Evolutionary conservation across 2,888 invertebrate genomes (phyloP).

Genomic region (Amphipyra berbera): DNA sequence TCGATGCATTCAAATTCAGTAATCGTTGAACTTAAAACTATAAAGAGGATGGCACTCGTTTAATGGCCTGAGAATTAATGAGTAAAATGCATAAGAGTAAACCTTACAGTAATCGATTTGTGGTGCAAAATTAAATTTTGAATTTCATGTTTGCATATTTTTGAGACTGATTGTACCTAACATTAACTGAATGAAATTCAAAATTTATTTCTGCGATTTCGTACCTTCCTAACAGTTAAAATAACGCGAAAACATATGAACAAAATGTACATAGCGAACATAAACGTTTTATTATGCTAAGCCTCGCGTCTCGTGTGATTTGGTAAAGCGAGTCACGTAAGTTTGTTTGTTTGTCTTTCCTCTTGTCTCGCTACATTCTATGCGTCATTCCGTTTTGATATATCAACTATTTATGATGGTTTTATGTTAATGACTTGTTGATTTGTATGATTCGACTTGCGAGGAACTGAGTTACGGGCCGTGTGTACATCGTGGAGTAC

Average conservation of each 20-base stretch:
- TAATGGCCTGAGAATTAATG: conserved; percentile 89
- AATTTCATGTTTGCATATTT: conserved; percentile 12
- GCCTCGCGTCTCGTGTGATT: conserved; percentile 84
- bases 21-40: conserved; percentile 84
- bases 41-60: conserved; percentile 88
- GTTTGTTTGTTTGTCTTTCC: conserved; percentile 78
- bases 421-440: conserved; percentile 76
- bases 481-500: conserved; percentile 23
- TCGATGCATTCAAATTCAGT: conserved; percentile 78
- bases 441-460: conserved; percentile 72
- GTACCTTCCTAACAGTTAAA: conserved; percentile 51
- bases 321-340: conserved; percentile 89
- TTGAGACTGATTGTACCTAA: conserved; percentile 32
- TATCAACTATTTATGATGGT: conserved; percentile 80
- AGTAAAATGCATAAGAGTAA: conserved; percentile 89
- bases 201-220: conserved; percentile 52
- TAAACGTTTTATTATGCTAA: conserved; percentile 80
- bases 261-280: conserved; percentile 71
- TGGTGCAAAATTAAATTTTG: conserved; percentile 52
- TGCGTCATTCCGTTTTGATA: conserved; percentile 73
- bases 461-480: conserved; percentile 73
- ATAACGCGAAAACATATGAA: conserved; percentile 75
- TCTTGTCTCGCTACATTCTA: conserved; percentile 76
- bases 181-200: conserved; percentile 55
- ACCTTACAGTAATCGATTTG: conserved; percentile 73